Base-by-base conservation (phyloP, 2,888 invertebrate species). In the Barypeithes pellucidus region DNA sequence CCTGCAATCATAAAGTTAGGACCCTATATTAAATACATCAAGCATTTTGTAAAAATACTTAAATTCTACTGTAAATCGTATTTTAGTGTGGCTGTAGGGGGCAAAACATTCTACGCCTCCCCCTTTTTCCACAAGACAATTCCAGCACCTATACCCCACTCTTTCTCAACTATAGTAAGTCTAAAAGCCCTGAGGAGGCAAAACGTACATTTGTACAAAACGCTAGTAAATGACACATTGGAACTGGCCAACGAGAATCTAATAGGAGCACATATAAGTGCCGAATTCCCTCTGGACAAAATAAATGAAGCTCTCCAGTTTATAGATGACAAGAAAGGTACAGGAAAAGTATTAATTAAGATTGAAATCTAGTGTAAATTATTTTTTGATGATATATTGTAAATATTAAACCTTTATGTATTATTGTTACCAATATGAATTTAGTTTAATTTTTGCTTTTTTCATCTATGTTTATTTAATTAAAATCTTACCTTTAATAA, bases 281-380 rank as follows among this genome's bases (percentile, higher is more conserved):
- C 89, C 67, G 87, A 85, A 62, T 90, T 89, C 80, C 85, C 87
- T 33, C 84, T 92, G 57, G 84, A 88, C 36, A 84, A 91, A 80
- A 87, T 91, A 8, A 91, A 91, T 81, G 88, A 90, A 72, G 92
- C 91, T 0, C 84, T 91, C 20, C 84, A 88, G 78, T 88, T 87
- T 79, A 86, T 91, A 60, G 84, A 87, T 69, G 87, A 89, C 29
- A 87, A 88, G 77, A 89, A 89, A 82, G 88, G 88, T 72, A 88
- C 89, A 57, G 92, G 91, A 68, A 92, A 92, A 86, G 89, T 91
- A 70, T 82, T 90, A 16, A 85, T 88, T 47, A 82, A 85, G 74
- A 79, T 62, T 80, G 73, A 76, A 33, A 16, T 43, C 16, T 43
- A 43, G 1, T 41, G 12, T 43, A n/a, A 43, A 9, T 29, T 29